These are phyloP conservation scores for Onychostruthus taczanowskii DNA, from an alignment of 2,113 vertebrate species.

Conservation along the genomic window DNA sequence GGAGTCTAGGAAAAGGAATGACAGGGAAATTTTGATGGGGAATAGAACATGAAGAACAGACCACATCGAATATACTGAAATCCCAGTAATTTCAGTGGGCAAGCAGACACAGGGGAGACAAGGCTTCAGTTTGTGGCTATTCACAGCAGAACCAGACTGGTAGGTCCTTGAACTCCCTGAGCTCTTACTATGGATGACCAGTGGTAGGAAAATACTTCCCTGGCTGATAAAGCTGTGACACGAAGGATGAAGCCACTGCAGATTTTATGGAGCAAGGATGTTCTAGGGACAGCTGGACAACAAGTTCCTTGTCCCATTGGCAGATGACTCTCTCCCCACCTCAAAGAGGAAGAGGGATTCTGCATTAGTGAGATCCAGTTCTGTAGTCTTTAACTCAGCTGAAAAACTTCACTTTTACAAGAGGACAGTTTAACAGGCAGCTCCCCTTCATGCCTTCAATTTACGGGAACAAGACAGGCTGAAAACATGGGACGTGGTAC, in stretches of 20 bases:
- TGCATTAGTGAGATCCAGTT: background rate
- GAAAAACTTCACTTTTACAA: background rate
- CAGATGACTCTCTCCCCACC: background rate
- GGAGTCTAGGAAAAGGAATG: background rate
- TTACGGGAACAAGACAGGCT: background rate
- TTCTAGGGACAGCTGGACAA: background rate
- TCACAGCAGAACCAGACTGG: background rate
- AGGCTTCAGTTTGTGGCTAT: background rate
- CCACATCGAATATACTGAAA: background rate
- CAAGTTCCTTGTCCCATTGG: accelerated
- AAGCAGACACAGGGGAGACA: background rate
- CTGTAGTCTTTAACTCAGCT: background rate
- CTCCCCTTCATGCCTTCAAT: background rate
- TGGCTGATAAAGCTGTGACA: background rate
- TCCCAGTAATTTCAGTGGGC: background rate
- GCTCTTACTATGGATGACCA: background rate
- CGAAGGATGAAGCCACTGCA: background rate
- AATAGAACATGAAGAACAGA: background rate
- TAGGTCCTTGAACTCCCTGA: background rate
- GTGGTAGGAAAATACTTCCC: background rate
- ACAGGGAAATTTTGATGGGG: background rate
- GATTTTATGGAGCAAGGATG: background rate
- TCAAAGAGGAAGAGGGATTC: background rate
- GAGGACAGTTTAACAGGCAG: background rate
- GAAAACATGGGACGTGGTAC: background rate